Conservation (phyloP, 2,113 vertebrate genomes). For the Datnioides undecimradiatus region DNA sequence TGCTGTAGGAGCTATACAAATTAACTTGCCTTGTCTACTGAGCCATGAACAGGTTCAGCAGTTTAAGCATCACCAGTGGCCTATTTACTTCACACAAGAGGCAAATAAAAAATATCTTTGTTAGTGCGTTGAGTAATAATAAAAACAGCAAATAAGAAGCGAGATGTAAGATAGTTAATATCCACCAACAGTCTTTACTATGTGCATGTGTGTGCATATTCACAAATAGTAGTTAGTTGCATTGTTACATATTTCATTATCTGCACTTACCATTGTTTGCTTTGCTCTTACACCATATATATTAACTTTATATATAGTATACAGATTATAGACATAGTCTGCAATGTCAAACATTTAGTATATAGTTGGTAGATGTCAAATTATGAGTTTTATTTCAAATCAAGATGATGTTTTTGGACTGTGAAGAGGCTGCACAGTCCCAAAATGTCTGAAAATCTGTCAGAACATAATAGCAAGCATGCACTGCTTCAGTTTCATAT, state of each 20-base stretch:
- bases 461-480: constrained; percentile 1
- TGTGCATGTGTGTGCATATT: too few species aligned
- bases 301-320: not conserved
- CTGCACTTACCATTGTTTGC: too few species aligned
- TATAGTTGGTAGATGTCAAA: not conserved
- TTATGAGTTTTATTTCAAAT: not conserved
- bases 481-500: constrained; percentile 38
- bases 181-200: not conserved
- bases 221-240: too few species aligned
- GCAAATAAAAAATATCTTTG: not conserved
- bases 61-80: not conserved
- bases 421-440: not conserved
- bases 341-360: not conserved
- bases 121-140: not conserved
- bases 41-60: not conserved
- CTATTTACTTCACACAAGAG: not conserved
- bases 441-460: not conserved
- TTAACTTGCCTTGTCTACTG: not conserved
- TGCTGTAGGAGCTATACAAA: not conserved
- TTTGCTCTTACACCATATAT: not conserved
- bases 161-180: not conserved
- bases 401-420: constrained; percentile 4
- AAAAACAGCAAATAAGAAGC: not conserved
- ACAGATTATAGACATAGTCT: not conserved
- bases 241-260: too few species aligned